A percentile compares a stretch with the other conserved stretches of the same genome.
Conservation (phyloP, 2,888 invertebrate species). For the Mystacides longicornis region DNA sequence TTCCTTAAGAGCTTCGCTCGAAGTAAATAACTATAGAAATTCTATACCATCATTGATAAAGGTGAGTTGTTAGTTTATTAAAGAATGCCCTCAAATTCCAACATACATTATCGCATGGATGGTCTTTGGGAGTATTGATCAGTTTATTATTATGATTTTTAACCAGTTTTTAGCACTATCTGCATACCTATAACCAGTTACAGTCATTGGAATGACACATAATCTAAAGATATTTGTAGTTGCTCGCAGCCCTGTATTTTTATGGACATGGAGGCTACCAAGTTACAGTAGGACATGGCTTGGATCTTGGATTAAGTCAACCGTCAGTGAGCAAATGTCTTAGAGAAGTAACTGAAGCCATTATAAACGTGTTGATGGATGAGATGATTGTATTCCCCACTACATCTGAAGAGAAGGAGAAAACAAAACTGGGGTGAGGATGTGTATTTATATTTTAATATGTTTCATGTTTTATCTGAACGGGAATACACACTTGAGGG, state of each 20-base stretch:
- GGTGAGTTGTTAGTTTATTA: not conserved
- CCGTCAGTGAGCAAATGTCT: conserved; percentile 5
- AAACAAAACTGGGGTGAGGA: not conserved
- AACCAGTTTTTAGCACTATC: too few relatives aligned
- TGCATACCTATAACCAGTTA: too few relatives aligned
- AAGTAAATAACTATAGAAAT: not conserved
- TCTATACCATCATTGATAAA: not conserved
- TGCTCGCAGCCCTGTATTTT: conserved; percentile 9
- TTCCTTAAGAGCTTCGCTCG: not conserved
- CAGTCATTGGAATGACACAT: too few relatives aligned
- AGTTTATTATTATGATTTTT: too few relatives aligned
- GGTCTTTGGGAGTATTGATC: too few relatives aligned
- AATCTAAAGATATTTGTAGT: not conserved
- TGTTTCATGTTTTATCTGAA: too few relatives aligned
- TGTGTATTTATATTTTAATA: too few relatives aligned
- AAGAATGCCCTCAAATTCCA: not conserved
- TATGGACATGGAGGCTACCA: conserved; percentile 14
- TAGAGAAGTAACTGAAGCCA: conserved; percentile 12
- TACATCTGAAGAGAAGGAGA: not conserved
- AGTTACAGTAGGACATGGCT: conserved; percentile 6
- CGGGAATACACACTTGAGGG: too few relatives aligned
- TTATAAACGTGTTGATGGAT: not conserved
- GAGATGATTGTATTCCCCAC: not conserved
- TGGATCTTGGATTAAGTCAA: conserved; percentile 4
- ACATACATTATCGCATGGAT: too few relatives aligned